A percentile compares a stretch with the other conserved stretches of the same genome.
Conservation (phyloP, 1,140 invertebrate genomes). For the fruit fly (Drosophila melanogaster) region DNA sequence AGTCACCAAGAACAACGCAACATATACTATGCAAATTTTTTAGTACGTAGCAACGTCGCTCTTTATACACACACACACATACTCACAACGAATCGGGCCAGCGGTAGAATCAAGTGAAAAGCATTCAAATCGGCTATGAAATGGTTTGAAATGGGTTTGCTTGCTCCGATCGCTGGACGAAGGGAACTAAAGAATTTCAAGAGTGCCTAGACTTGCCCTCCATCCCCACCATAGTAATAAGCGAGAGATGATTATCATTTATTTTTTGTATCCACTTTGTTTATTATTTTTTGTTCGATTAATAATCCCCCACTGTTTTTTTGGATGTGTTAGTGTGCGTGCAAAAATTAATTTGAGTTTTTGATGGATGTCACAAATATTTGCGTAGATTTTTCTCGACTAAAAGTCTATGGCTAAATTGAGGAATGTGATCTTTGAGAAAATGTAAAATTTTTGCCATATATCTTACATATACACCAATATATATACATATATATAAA, state of each 20-base stretch:
- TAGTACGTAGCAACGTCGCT: conserved; percentile 42
- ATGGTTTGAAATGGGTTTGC: background rate
- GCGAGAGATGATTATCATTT: conserved; percentile 35
- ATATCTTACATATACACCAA: conserved; percentile 70
- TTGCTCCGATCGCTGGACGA: conserved; percentile 22
- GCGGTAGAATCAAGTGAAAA: background rate
- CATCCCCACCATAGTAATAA: conserved; percentile 78
- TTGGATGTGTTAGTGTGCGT: conserved; percentile 51
- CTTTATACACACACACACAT: conserved; percentile 27
- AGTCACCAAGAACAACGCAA: conserved; percentile 53
- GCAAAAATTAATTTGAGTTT: conserved; percentile 66
- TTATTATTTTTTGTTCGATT: conserved; percentile 57
- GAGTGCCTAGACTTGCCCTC: conserved; percentile 77
- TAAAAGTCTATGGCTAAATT: conserved; percentile 84
- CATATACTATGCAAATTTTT: conserved; percentile 73
- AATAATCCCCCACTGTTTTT: conserved; percentile 19
- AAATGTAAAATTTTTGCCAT: conserved; percentile 75
- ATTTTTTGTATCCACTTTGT: conserved; percentile 54
- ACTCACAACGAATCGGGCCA: conserved; percentile 47
- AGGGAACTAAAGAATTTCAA: conserved; percentile 76
- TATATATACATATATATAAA: conserved; percentile 59
- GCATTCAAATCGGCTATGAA: background rate
- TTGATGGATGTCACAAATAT: conserved; percentile 59
- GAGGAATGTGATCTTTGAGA: conserved; percentile 66
- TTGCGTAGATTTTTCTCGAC: conserved; percentile 83